Base-by-base conservation (phyloP, 2,888 invertebrate genomes). In the Pheosia tremula region DNA sequence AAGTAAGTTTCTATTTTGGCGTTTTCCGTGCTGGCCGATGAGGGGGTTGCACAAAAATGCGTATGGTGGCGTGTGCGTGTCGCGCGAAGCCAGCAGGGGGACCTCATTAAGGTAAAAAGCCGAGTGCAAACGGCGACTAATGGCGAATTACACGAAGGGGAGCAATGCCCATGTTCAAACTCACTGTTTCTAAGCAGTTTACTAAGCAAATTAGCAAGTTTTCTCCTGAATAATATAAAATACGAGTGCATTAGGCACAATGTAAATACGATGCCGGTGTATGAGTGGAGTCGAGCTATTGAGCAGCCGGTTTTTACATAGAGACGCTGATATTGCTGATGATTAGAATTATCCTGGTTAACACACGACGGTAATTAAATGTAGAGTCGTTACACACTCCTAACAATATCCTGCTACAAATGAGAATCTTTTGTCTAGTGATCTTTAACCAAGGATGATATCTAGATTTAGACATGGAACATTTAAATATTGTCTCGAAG, bases 101-200 rank as follows among this genome's bases (percentile, higher is more conserved):
- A 86, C 86, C 93, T 93, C 93, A 93, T 93, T 93, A 93, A 92
- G 91, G 90, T 93, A 91, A 91, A 93, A 93, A 92, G 92, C 90
- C 90, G 89, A 92, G 87, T 93, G 93, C 93, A 93, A 92, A 91
- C 91, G 90, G 87, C 88, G 85, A 85, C 90, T 93, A 92, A 93
- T 92, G 90, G 93, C 91, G 88, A 93, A 93, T 93, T 90, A 93
- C 93, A 90, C 91, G 93, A 92, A 91, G 91, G 93, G 93, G 93
- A 88, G 81, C 84, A 82, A 81, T 85, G 82, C 82, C 83, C 81
- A 75, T 65, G 75, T 77, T 80, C 78, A 69, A 75, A 64, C 74
- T 68, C 67, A 63, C 62, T 64, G 62, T 62, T 73, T 60, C 50
- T 10, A 57, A 37, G 39, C 11, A 13, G 11, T 54, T 38, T 38